Conservation (phyloP, 2,113 vertebrate genomes). For the Oncorhynchus nerka region DNA sequence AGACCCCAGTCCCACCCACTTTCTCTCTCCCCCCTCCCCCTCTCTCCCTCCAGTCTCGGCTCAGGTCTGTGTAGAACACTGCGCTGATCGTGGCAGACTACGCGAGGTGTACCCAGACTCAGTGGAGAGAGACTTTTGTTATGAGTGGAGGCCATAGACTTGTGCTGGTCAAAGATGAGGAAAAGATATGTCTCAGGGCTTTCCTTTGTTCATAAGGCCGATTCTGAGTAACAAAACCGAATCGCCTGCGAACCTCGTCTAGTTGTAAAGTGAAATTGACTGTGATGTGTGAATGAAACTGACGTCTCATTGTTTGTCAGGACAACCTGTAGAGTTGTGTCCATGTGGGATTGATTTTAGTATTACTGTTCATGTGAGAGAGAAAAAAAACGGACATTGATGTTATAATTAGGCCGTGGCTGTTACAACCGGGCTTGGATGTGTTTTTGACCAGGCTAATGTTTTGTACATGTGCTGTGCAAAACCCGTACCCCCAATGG, state of each 20-base stretch:
- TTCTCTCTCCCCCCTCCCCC: constrained; percentile 9
- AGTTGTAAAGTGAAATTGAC: neutral
- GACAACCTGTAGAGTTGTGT: neutral
- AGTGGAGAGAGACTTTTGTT: constrained; percentile 6
- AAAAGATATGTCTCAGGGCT: neutral
- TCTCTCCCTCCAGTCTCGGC: constrained; percentile 43
- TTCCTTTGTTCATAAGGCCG: too few relatives aligned
- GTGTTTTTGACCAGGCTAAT: too few relatives aligned
- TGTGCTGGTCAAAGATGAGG: neutral
- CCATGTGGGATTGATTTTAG: neutral
- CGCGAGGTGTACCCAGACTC: constrained; percentile 5
- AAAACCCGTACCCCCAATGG: too few relatives aligned
- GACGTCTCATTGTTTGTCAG: neutral
- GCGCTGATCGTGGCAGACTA: constrained; percentile 35
- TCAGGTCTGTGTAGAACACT: constrained; percentile 52
- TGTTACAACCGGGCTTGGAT: too few relatives aligned
- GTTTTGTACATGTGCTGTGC: too few relatives aligned
- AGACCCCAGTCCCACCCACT: neutral
- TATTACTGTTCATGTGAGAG: neutral
- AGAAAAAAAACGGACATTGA: neutral
- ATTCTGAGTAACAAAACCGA: too few relatives aligned
- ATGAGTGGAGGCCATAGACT: neutral
- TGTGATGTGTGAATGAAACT: neutral
- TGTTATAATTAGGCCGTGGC: neutral
- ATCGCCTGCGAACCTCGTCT: neutral